phyloP scores from a whole-genome alignment of 2,113 vertebrate species.

The Colaptes auratus region DNA sequence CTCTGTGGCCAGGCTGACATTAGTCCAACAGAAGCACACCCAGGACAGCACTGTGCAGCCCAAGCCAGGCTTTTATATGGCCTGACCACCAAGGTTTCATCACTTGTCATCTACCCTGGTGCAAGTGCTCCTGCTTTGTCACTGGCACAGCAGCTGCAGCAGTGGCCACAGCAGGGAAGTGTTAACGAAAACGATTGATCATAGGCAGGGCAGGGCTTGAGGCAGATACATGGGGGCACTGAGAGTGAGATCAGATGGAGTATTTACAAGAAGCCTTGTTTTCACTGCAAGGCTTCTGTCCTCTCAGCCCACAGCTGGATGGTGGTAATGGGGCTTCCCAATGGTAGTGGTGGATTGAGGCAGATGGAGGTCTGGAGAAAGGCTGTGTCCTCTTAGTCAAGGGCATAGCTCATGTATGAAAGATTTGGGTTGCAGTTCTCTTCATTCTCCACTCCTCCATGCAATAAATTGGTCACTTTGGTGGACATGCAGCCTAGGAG shows the following conservation, averaged over 20 bases:
- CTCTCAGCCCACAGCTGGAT: neutral
- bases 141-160: neutral
- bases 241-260: rapidly evolving
- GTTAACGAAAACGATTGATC: slow-evolving; percentile 30
- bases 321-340: rapidly evolving
- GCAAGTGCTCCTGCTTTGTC: neutral
- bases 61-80: neutral
- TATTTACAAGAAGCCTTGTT: neutral
- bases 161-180: neutral
- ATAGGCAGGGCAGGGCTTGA: neutral
- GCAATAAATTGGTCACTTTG: neutral
- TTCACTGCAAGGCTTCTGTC: neutral
- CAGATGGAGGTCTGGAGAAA: neutral
- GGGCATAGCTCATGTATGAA: neutral
- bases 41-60: neutral
- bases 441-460: neutral
- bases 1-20: neutral
- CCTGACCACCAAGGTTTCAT: neutral
- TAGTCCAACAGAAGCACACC: neutral
- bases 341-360: neutral
- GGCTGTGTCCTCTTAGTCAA: neutral
- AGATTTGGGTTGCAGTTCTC: neutral
- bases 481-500: neutral
- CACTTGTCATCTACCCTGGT: neutral
- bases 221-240: neutral